Evolutionary conservation across 2,888 invertebrate genomes (phyloP).

Genomic region (Hydrotaea diabolus): DNA sequence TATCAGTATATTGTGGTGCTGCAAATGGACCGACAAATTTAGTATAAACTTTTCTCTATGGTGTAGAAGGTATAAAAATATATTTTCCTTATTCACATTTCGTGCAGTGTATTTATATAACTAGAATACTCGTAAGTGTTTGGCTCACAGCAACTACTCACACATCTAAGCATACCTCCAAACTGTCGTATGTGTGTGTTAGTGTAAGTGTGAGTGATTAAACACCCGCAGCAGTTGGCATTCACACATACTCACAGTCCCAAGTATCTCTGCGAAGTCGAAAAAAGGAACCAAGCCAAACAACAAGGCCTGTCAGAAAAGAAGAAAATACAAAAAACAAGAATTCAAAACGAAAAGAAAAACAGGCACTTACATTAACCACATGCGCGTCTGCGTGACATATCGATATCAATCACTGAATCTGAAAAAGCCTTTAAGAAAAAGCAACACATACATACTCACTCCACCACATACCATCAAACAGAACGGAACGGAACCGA

Average conservation of each 20-base stretch:
- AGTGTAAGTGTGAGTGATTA: conserved; percentile 49
- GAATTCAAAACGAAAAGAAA: conserved; percentile 23
- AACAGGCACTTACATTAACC: conserved; percentile 71
- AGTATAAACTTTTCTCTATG: no score
- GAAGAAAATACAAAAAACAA: not conserved
- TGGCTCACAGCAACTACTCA: not conserved
- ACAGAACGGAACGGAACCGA: conserved; percentile 12
- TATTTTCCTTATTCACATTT: not conserved
- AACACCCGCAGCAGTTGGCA: conserved; percentile 59
- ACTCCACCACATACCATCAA: not conserved
- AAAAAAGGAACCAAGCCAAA: conserved; percentile 5
- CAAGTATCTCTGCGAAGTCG: not conserved
- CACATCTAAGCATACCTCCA: not conserved
- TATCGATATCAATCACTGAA: conserved; percentile 77
- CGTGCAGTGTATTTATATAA: not conserved
- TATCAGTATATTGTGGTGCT: no score
- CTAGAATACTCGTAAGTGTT: conserved; percentile 9
- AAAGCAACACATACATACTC: not conserved
- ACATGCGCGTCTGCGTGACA: conserved; percentile 80
- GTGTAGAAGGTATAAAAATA: no score
- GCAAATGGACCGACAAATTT: no score
- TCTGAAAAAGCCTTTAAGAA: conserved; percentile 38
- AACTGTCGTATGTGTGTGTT: conserved; percentile 5
- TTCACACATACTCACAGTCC: conserved; percentile 32
- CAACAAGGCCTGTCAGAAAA: not conserved